A percentile compares a stretch with the other conserved stretches of the same genome.
Conservation (phyloP, 1,140 invertebrate genomes). For the Adelges cooleyi region DNA sequence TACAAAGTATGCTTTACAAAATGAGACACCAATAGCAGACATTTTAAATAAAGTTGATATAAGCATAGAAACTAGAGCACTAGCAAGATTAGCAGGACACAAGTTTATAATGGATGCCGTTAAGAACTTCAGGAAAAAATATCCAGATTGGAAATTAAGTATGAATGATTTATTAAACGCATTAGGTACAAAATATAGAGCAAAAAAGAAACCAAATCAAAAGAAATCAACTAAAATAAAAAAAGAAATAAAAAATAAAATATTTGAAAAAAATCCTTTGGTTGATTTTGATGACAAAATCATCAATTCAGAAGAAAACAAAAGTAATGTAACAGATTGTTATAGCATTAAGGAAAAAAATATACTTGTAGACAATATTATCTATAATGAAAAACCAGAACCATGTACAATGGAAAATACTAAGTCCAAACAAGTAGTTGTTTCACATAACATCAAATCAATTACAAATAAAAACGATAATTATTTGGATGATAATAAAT, state of each 20-base stretch:
- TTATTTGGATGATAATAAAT: too few species aligned
- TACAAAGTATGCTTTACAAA: slow-evolving; percentile 15
- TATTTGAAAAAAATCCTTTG: background rate
- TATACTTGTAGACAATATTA: too few species aligned
- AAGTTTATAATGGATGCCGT: slow-evolving; percentile 5
- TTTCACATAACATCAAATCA: too few species aligned
- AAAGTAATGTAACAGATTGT: too few species aligned
- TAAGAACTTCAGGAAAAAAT: slow-evolving; percentile 19
- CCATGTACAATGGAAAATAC: too few species aligned
- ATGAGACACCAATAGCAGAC: background rate
- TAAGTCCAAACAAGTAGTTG: too few species aligned
- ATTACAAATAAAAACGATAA: too few species aligned
- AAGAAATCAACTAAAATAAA: background rate
- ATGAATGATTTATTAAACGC: slow-evolving; percentile 31
- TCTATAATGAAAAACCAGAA: too few species aligned
- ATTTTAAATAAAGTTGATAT: slow-evolving; percentile 1
- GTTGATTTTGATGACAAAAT: too few species aligned
- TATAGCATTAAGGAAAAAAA: too few species aligned
- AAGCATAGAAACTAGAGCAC: background rate
- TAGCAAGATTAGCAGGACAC: slow-evolving; percentile 14
- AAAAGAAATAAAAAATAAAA: background rate
- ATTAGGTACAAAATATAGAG: slow-evolving; percentile 19
- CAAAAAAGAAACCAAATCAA: background rate
- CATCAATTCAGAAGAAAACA: too few species aligned
- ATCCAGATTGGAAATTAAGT: slow-evolving; percentile 34